Evolutionary conservation across 35 echinoderm and acorn worm genomes (phyloP).

Genomic region (Anneissia japonica): DNA sequence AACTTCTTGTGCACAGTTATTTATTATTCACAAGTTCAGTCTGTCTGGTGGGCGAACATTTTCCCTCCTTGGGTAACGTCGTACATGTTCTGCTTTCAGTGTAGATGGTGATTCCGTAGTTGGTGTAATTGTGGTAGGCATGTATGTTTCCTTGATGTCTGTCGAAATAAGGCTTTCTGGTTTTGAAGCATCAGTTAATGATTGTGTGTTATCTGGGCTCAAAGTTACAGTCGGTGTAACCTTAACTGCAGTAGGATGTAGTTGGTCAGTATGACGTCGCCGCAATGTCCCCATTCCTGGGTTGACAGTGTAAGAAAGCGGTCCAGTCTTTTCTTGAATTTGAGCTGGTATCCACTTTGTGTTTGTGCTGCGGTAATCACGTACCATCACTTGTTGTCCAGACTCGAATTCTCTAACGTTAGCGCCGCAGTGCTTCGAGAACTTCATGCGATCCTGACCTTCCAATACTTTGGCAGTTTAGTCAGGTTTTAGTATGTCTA

Average conservation of each 20-base stretch:
- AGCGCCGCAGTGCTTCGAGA: neutral
- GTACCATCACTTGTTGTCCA: neutral
- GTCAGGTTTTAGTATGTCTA: neutral
- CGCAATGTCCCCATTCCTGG: neutral
- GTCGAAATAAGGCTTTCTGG: neutral
- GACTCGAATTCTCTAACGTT: neutral
- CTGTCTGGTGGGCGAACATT: neutral
- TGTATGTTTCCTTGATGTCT: neutral
- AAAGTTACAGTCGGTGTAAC: neutral
- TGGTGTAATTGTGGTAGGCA: no score
- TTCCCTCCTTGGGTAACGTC: neutral
- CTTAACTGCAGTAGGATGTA: neutral
- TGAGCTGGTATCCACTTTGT: neutral
- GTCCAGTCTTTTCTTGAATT: neutral
- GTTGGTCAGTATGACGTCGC: neutral
- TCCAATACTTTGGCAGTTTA: neutral
- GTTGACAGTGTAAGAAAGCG: neutral
- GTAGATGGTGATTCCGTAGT: neutral
- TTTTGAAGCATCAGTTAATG: neutral
- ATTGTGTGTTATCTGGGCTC: neutral
- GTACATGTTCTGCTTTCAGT: neutral
- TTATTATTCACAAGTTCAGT: neutral
- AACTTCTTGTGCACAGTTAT: neutral
- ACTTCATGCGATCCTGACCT: neutral
- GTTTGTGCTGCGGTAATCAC: neutral